These are phyloP conservation scores for Parasteatoda tepidariorum DNA, from an alignment of 1,140 invertebrate genomes.

Conservation along the genomic window DNA sequence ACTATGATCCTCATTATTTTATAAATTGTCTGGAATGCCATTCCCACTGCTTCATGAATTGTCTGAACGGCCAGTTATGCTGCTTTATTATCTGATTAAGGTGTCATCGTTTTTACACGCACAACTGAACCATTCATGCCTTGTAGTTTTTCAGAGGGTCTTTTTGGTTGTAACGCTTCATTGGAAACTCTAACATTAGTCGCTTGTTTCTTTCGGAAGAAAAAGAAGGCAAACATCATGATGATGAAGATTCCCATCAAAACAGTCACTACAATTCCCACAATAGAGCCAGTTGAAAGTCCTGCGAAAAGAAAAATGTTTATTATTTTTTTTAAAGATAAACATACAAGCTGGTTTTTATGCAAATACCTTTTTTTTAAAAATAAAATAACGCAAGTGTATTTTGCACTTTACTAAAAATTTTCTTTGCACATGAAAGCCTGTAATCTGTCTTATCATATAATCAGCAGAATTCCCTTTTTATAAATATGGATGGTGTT, in stretches of 20 bases:
- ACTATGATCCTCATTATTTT: no score
- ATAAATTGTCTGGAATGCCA: no score
- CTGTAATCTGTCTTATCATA: no score
- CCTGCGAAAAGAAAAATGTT: constrained; percentile 12
- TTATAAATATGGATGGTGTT: no score
- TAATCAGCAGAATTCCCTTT: no score
- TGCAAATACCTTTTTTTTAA: background rate
- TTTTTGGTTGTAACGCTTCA: constrained; percentile 33
- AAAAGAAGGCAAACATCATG: constrained; percentile 60
- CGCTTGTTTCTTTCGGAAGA: constrained; percentile 61
- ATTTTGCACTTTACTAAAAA: no score
- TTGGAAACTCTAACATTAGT: constrained; percentile 32
- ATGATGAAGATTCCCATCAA: constrained; percentile 61
- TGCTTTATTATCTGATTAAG: background rate
- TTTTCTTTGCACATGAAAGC: no score
- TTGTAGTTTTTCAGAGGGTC: constrained; percentile 29
- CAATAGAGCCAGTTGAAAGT: constrained; percentile 48
- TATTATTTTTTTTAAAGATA: no score
- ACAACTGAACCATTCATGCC: constrained; percentile 24
- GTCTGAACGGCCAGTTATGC: background rate
- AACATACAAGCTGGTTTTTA: background rate
- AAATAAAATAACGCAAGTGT: no score
- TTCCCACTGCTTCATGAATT: no score
- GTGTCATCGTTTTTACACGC: constrained; percentile 39
- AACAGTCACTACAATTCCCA: constrained; percentile 61